These are phyloP conservation scores for Eilema caniola DNA, from an alignment of 2,888 invertebrate species.

Conservation along the genomic window DNA sequence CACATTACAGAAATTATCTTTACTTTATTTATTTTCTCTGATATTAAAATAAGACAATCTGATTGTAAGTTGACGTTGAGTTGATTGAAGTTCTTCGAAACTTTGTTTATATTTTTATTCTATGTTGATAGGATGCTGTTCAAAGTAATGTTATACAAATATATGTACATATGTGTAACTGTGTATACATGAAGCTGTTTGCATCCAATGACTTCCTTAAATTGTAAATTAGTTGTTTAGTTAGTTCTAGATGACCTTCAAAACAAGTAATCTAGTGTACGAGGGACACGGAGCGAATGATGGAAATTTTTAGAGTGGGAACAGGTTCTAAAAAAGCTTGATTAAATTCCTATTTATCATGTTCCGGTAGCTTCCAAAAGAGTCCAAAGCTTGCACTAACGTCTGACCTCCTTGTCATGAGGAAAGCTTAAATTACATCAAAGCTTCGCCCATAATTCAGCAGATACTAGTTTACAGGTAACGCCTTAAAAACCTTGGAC, in stretches of 20 bases:
- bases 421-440: no score
- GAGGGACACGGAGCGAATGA: not conserved
- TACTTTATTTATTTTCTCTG: no score
- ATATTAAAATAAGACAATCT: no score
- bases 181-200: constrained; percentile 2
- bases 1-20: no score
- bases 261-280: not conserved
- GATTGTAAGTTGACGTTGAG: not conserved
- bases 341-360: no score
- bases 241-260: constrained; percentile 1
- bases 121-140: constrained; percentile 4
- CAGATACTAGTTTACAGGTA: no score
- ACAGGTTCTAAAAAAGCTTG: not conserved
- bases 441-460: no score
- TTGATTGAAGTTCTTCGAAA: not conserved
- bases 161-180: constrained; percentile 1
- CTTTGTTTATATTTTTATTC: not conserved
- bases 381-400: no score
- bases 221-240: constrained; percentile 4
- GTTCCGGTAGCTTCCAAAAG: no score
- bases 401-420: no score
- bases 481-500: no score
- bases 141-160: constrained; percentile 4
- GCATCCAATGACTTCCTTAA: constrained; percentile 11
- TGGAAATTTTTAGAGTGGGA: not conserved